Conservation (phyloP, 2,113 vertebrate species). For the Gnathonemus echidnorhynchus region DNA sequence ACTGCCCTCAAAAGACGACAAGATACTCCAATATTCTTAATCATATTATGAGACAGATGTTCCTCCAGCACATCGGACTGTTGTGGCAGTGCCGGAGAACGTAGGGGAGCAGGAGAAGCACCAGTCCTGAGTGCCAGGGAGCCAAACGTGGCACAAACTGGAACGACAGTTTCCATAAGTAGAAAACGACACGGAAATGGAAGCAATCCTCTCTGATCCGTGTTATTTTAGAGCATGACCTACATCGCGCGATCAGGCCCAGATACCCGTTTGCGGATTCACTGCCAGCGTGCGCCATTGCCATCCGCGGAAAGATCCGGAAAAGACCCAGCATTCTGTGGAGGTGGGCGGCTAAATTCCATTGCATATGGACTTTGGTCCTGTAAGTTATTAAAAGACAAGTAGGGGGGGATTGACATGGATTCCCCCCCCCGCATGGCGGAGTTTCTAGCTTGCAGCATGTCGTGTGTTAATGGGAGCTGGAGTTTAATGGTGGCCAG, state of each 20-base stretch:
- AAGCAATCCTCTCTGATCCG: conserved; percentile 3
- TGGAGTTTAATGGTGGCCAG: not conserved
- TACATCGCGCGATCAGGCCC: conserved; percentile 16
- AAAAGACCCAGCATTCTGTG: not conserved
- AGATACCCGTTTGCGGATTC: not conserved
- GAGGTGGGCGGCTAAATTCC: not conserved
- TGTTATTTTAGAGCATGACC: conserved; percentile 23
- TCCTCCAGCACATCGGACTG: not conserved
- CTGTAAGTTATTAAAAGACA: not conserved
- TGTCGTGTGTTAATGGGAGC: not conserved
- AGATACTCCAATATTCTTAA: not conserved
- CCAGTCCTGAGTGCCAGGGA: not conserved
- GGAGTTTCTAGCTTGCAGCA: not conserved
- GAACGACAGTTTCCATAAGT: conserved; percentile 22
- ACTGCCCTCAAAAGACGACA: not conserved
- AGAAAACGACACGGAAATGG: conserved; percentile 14
- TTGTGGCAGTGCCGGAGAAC: not conserved
- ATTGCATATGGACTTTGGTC: not conserved
- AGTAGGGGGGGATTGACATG: not conserved
- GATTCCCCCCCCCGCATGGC: not conserved
- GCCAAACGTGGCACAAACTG: not conserved
- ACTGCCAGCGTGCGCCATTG: not conserved
- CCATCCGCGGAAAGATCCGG: not conserved
- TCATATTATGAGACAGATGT: not conserved
- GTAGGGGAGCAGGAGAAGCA: not conserved